Evolutionary conservation across 2,113 vertebrate genomes (phyloP).

Genomic region (Bettongia penicillata): DNA sequence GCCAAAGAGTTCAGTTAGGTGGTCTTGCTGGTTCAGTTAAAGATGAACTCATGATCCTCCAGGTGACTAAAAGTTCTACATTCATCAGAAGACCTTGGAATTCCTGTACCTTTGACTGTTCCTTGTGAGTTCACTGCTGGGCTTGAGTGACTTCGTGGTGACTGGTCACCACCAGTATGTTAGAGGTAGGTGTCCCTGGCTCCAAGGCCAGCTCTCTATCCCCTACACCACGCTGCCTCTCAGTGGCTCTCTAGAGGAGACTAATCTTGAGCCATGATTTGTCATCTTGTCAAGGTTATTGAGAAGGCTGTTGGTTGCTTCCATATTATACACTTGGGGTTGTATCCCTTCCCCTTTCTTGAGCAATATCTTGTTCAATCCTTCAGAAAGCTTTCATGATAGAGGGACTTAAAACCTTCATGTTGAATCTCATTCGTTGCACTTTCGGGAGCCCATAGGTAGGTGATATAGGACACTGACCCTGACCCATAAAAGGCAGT

Average conservation of each 20-base stretch:
- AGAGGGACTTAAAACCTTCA: background rate
- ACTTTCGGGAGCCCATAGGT: background rate
- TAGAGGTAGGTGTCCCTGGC: background rate
- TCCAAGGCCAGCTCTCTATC: background rate
- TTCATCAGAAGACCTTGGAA: background rate
- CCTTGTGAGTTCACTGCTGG: background rate
- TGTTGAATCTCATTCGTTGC: background rate
- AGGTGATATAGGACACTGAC: background rate
- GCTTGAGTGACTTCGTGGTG: background rate
- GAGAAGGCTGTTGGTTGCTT: background rate
- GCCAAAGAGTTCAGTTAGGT: background rate
- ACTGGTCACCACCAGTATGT: background rate
- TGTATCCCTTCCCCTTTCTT: background rate
- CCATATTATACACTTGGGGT: background rate
- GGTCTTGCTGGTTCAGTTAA: too few relatives aligned
- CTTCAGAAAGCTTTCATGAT: background rate
- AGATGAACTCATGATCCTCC: too few relatives aligned
- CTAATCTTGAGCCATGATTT: background rate
- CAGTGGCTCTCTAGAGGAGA: background rate
- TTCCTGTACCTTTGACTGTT: background rate
- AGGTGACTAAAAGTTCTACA: background rate
- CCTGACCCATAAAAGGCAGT: background rate
- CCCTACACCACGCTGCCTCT: background rate
- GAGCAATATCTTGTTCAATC: background rate
- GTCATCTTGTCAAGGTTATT: background rate